Base-by-base conservation (phyloP, 35 echinoderm and acorn worm species). In the Stichopus chloronotus region DNA sequence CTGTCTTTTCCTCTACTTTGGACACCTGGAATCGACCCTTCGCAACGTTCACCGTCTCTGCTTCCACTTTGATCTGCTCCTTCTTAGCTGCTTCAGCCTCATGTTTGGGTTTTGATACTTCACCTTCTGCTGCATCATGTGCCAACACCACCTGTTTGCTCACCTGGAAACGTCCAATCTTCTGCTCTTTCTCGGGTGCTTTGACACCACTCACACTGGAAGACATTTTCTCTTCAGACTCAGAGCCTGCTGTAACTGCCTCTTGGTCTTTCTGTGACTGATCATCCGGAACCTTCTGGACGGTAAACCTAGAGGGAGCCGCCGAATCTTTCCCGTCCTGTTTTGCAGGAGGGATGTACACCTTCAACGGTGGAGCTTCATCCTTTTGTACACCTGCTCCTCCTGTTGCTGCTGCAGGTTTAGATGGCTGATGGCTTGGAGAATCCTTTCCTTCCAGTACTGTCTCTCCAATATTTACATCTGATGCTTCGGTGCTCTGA, bases 21-120 rank as follows among this genome's bases (percentile, higher is more conserved):
- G 87, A 89, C 59, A 89, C 87, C 60, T 89, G 87, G 22, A 89
- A 89, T 53, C 87, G 20, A 25, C 87, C 87, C 71, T 89, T 89
- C 0, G 87, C 57, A 52, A 89, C 57, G 6, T 89, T 89, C 10
- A 61, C 8, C 19, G 58, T 55, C 13, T 89, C 63, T 19, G 14
- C 60, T 19, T 89, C 16, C 19, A 63, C 60, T 61, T 89, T 54
- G 19, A 13, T 72, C 57, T 69, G 57, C 16, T 89, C 87, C 21
- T 22, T 9, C 82, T 22, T 59, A 43, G 23, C 25, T 4, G 14
- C 65, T 89, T 89, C 87, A 89, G 87, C 87, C 87, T 89, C 87
- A 54, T 89, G 59, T 63, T 72, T 61, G 14, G 59, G 52, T 65
- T 8, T 72, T 19, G 9, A 57, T 17, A 12, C 58, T 61, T 52